Percentiles rank a stretch among this genome's conserved stretches.
These are phyloP conservation scores for Caenorhabditis auriculariae DNA, from an alignment of 2,888 invertebrate species.

Conservation along the genomic window DNA sequence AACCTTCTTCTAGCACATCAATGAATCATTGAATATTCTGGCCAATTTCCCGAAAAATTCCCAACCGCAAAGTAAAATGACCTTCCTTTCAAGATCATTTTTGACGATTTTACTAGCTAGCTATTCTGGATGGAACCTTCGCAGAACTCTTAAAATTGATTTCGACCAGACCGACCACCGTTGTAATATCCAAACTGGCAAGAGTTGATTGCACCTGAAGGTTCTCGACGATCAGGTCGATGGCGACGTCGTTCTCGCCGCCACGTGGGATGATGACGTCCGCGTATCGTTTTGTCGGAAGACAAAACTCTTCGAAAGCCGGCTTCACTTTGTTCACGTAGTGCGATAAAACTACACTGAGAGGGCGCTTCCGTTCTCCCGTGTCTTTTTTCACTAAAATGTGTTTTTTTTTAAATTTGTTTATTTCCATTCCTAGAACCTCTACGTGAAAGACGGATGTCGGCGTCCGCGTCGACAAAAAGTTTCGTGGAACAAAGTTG, in stretches of 20 bases:
- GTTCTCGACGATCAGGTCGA: constrained; percentile 94
- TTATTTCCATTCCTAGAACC: constrained; percentile 69
- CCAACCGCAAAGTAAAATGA: no score
- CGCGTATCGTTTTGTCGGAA: constrained; percentile 97
- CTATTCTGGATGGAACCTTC: no score
- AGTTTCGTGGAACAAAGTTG: constrained; percentile 97
- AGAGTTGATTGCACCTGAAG: constrained; percentile 73
- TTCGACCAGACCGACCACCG: no score
- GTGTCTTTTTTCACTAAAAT: constrained; percentile 17
- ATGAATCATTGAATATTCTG: no score
- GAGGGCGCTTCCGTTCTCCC: constrained; percentile 63
- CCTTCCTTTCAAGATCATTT: no score
- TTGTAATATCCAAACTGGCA: no score
- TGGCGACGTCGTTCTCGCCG: constrained; percentile 92
- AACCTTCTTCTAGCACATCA: no score
- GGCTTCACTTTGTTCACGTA: constrained; percentile 83
- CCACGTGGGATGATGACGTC: constrained; percentile 98
- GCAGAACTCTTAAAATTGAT: no score
- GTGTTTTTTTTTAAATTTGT: neutral
- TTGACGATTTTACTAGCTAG: no score
- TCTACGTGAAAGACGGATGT: constrained; percentile 90
- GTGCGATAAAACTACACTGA: constrained; percentile 65
- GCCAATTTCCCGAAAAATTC: no score
- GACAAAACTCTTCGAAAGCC: constrained; percentile 80
- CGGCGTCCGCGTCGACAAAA: constrained; percentile 98